phyloP scores from a whole-genome alignment of 92 coral and sea anemone genomes.

The Phymanthus crucifer region DNA sequence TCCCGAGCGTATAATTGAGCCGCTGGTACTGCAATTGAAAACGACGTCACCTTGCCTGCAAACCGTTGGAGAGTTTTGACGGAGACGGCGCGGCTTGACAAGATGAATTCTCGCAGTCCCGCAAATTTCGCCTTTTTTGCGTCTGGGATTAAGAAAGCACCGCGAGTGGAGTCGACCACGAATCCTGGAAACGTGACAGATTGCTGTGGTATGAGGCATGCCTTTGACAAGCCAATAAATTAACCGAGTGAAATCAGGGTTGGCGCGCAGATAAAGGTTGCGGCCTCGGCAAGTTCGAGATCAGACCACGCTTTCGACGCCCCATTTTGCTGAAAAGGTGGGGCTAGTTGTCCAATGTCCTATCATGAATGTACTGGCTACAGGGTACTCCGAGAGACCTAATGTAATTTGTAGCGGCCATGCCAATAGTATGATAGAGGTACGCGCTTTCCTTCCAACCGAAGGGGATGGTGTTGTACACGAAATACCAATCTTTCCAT shows the following conservation, averaged over 20 bases:
- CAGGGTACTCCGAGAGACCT: conserved; percentile 33
- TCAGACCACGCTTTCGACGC: neutral
- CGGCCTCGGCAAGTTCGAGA: conserved; percentile 25
- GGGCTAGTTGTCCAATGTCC: too few species aligned
- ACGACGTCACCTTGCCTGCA: conserved; percentile 46
- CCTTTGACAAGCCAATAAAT: conserved; percentile 34
- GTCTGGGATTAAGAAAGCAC: conserved; percentile 27
- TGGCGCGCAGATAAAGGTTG: conserved; percentile 22
- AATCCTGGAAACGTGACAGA: conserved; percentile 32
- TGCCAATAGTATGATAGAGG: neutral
- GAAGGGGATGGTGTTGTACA: conserved; percentile 25
- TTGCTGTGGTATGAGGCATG: conserved; percentile 3
- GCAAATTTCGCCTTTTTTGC: conserved; percentile 35
- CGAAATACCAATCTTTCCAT: conserved; percentile 29
- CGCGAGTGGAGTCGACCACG: conserved; percentile 25
- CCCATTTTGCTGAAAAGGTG: conserved; percentile 48
- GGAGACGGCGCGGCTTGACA: neutral
- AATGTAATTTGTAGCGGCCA: conserved; percentile 26
- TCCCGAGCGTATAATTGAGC: too few species aligned
- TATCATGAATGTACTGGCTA: too few species aligned
- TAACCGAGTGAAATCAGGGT: conserved; percentile 37
- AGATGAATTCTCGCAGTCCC: conserved; percentile 11
- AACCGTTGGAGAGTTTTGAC: conserved; percentile 29
- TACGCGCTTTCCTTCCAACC: conserved; percentile 36
- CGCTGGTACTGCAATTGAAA: too few species aligned